Evolutionary conservation across 2,113 vertebrate genomes (phyloP).

Genomic region (Ceyx melanurus): DNA sequence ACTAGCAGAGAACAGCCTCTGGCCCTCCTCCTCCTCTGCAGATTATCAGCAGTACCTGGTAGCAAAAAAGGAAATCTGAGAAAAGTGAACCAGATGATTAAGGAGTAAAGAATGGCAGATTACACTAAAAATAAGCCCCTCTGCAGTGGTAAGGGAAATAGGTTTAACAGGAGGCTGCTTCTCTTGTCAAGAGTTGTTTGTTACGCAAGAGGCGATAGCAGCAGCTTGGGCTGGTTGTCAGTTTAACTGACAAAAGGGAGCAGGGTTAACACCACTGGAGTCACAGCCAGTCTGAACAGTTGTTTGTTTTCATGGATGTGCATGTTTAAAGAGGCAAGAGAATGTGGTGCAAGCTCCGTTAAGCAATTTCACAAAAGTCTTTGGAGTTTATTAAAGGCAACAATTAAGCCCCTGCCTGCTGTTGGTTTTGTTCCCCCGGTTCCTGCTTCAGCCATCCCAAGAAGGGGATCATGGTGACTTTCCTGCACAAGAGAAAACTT

Average conservation of each 20-base stretch:
- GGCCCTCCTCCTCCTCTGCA: neutral
- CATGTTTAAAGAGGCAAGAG: constrained; percentile 14
- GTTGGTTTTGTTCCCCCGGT: neutral
- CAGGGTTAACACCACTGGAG: constrained; percentile 58
- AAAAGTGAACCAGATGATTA: constrained; percentile 21
- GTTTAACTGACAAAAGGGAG: constrained; percentile 74
- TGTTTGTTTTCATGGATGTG: constrained; percentile 43
- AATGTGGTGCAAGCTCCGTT: constrained; percentile 12
- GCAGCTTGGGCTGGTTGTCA: constrained; percentile 54
- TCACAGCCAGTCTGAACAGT: constrained; percentile 7
- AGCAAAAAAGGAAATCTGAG: neutral
- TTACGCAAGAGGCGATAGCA: constrained; percentile 71
- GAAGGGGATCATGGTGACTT: neutral
- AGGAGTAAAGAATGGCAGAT: constrained; percentile 56
- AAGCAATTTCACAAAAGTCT: constrained; percentile 26
- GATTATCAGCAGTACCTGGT: neutral
- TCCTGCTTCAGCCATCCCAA: neutral
- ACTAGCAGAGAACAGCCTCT: neutral
- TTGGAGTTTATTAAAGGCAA: constrained; percentile 5
- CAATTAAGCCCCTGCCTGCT: neutral
- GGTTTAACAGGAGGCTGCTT: constrained; percentile 72
- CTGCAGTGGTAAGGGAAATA: constrained; percentile 74
- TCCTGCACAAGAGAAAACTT: neutral
- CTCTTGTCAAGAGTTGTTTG: constrained; percentile 70
- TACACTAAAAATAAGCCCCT: constrained; percentile 65